Evolutionary conservation across 2,113 vertebrate genomes (phyloP).

Genomic region (Podiceps cristatus): DNA sequence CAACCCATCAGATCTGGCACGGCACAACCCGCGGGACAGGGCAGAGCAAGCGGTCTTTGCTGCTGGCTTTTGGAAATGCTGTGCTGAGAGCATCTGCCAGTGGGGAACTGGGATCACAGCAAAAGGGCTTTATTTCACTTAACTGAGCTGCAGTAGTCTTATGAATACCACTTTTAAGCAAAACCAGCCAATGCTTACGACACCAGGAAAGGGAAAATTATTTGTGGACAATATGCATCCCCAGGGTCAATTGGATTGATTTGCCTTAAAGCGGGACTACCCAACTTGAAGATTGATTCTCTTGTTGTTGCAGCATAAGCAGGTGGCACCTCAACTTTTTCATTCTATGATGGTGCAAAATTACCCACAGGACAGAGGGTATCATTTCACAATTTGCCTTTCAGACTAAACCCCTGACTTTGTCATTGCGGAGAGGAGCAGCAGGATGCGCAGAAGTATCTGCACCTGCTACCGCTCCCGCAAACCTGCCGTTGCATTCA

Average conservation of each 20-base stretch:
- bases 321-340: not conserved
- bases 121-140: not conserved
- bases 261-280: not conserved
- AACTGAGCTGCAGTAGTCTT: not conserved
- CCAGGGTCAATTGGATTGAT: not conserved
- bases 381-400: not conserved
- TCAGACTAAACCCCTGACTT: not conserved
- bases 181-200: not conserved
- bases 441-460: not conserved
- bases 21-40: accelerated
- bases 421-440: not conserved
- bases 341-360: not conserved
- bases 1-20: not conserved
- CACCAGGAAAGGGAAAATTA: not conserved
- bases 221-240: not conserved
- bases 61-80: not conserved
- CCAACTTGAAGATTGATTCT: not conserved
- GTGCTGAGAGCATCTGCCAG: not conserved
- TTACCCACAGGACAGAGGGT: not conserved
- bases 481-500: not conserved
- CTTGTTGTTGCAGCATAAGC: not conserved
- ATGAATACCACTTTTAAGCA: not conserved
- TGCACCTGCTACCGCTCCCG: not conserved
- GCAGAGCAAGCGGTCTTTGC: not conserved
- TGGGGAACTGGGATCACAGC: not conserved